phyloP scores from a whole-genome alignment of 1,140 invertebrate species.

The Triops longicaudatus region DNA sequence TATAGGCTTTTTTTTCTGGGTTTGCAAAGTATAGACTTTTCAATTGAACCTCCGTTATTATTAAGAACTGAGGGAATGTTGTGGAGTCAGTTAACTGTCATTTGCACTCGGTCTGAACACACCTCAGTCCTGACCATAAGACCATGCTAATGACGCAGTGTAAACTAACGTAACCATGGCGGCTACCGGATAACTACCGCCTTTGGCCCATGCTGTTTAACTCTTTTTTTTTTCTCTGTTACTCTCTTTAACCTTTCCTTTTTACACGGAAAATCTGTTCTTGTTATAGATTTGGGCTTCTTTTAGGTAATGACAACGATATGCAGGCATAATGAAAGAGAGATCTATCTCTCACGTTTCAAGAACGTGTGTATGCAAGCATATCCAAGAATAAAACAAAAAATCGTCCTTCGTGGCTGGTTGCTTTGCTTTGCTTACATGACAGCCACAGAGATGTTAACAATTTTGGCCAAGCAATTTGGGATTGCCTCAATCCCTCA shows the following conservation, averaged over 20 bases:
- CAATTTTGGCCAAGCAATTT: too few relatives aligned
- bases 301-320: too few relatives aligned
- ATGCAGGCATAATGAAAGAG: too few relatives aligned
- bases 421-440: too few relatives aligned
- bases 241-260: neutral
- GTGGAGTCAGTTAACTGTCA: constrained; percentile 10
- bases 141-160: constrained; percentile 9
- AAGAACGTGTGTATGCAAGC: too few relatives aligned
- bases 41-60: constrained; percentile 4
- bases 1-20: neutral
- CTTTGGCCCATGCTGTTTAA: neutral
- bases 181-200: constrained; percentile 7
- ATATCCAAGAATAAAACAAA: too few relatives aligned
- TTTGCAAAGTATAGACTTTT: constrained; percentile 13
- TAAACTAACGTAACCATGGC: constrained; percentile 11
- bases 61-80: constrained; percentile 9
- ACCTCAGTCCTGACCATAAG: constrained; percentile 14
- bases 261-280: neutral
- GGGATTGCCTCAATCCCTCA: neutral
- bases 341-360: too few relatives aligned
- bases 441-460: too few relatives aligned
- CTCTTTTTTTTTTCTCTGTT: neutral
- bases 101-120: constrained; percentile 14
- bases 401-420: too few relatives aligned
- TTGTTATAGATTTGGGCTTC: neutral